Conservation (phyloP, 1,140 invertebrate species). For the Aphaenogaster rudis region DNA sequence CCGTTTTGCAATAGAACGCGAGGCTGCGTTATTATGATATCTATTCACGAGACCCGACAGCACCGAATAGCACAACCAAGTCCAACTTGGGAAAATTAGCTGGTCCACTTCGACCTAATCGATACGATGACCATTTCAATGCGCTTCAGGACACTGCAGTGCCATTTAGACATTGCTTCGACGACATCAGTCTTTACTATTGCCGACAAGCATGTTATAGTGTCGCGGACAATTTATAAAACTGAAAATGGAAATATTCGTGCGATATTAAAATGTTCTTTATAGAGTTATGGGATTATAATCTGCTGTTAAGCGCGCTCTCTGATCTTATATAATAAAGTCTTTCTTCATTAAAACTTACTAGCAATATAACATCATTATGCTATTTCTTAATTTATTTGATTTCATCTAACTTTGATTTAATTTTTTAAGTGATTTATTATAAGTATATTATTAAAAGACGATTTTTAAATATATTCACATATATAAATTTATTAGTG, state of each 20-base stretch:
- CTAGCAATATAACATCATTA: background rate
- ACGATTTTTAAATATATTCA: background rate
- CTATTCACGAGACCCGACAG: slow-evolving; percentile 26
- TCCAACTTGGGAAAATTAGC: slow-evolving; percentile 60
- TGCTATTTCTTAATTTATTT: background rate
- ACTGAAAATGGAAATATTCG: background rate
- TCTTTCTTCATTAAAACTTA: background rate
- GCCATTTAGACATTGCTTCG: slow-evolving; percentile 30
- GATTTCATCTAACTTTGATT: background rate
- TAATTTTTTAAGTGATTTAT: background rate
- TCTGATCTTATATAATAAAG: background rate
- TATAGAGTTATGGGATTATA: background rate
- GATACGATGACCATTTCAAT: slow-evolving; percentile 55
- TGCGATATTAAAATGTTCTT: background rate
- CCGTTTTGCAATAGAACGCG: slow-evolving; percentile 25
- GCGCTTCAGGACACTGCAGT: background rate
- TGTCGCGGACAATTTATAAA: slow-evolving; percentile 24
- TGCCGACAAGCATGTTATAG: background rate
- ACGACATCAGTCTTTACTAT: slow-evolving; percentile 14
- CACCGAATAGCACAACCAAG: slow-evolving; percentile 42
- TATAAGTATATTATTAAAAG: background rate
- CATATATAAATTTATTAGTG: slow-evolving; percentile 6
- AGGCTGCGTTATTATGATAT: slow-evolving; percentile 5
- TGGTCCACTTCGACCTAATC: slow-evolving; percentile 52
- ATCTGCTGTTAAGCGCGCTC: background rate